Evolutionary conservation across 2,888 invertebrate species (phyloP).

Genomic region (Yponomeuta cagnagella): DNA sequence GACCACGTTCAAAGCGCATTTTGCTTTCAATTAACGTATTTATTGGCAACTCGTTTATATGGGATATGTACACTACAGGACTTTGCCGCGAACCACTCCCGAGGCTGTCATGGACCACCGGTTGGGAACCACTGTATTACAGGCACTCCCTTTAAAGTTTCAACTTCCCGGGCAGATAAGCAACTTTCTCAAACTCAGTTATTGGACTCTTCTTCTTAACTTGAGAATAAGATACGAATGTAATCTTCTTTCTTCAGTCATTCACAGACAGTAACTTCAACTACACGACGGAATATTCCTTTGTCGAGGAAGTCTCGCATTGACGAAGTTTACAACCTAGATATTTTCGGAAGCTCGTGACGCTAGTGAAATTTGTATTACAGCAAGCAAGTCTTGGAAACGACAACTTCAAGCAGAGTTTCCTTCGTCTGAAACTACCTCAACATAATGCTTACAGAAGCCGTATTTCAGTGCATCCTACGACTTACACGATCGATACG

Average conservation of each 20-base stretch:
- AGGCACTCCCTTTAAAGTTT: neutral
- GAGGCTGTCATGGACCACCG: too few relatives aligned
- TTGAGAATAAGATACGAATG: neutral
- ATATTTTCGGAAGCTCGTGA: neutral
- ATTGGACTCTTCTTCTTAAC: neutral
- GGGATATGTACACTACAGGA: too few relatives aligned
- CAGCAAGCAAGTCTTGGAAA: neutral
- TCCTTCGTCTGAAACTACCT: neutral
- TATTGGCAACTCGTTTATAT: too few relatives aligned
- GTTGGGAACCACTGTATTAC: neutral
- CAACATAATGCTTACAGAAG: neutral
- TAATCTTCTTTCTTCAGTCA: neutral
- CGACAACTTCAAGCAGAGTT: neutral
- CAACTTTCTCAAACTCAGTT: neutral
- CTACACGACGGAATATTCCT: neutral
- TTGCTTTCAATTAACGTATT: too few relatives aligned
- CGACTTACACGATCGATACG: neutral
- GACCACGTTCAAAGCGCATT: too few relatives aligned
- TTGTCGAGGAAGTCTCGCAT: neutral
- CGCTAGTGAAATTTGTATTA: neutral
- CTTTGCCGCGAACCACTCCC: too few relatives aligned
- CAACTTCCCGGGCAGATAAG: neutral
- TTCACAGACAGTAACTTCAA: neutral
- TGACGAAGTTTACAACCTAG: neutral
- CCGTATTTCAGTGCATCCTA: neutral